Percentiles rank a stretch among this genome's conserved stretches.
Conservation (phyloP, 2,888 invertebrate species). For the Erebia palarica region DNA sequence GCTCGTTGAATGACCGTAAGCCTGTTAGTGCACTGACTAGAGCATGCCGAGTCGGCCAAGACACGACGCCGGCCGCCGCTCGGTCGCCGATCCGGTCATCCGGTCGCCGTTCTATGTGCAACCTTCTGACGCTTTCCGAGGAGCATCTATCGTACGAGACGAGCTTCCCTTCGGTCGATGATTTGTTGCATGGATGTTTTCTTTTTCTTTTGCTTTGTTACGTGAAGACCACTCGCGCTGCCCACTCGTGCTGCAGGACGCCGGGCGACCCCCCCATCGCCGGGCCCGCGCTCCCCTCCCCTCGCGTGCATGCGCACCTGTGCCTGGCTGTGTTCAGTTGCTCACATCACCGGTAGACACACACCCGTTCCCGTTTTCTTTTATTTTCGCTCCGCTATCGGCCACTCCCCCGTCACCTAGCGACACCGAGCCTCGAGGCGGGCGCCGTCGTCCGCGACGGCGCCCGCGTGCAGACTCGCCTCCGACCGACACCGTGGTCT, state of each 20-base stretch:
- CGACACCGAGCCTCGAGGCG: slow-evolving; percentile 73
- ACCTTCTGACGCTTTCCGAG: slow-evolving; percentile 60
- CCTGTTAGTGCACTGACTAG: slow-evolving; percentile 76
- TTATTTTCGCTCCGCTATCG: slow-evolving; percentile 79
- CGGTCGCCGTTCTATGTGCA: slow-evolving; percentile 54
- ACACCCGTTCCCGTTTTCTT: slow-evolving; percentile 72
- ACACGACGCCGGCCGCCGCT: slow-evolving; percentile 42
- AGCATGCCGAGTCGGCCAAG: slow-evolving; percentile 60
- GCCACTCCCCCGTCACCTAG: slow-evolving; percentile 76
- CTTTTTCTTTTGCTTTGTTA: slow-evolving; percentile 82
- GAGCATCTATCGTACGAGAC: slow-evolving; percentile 61
- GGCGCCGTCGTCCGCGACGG: slow-evolving; percentile 81
- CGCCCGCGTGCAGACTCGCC: slow-evolving; percentile 69
- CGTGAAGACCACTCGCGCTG: slow-evolving; percentile 72
- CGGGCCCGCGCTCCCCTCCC: slow-evolving; percentile 62
- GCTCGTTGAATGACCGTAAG: slow-evolving; percentile 80
- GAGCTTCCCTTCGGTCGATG: slow-evolving; percentile 68
- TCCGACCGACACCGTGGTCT: slow-evolving; percentile 83
- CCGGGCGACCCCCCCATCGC: slow-evolving; percentile 34
- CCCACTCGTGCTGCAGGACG: slow-evolving; percentile 49
- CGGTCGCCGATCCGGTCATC: slow-evolving; percentile 40
- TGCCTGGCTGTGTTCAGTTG: slow-evolving; percentile 83
- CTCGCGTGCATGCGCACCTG: slow-evolving; percentile 79
- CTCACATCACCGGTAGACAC: slow-evolving; percentile 82
- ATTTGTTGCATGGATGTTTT: slow-evolving; percentile 75